Base-by-base conservation (phyloP, 2,797 vertebrate species). In the Dallia pectoralis region DNA sequence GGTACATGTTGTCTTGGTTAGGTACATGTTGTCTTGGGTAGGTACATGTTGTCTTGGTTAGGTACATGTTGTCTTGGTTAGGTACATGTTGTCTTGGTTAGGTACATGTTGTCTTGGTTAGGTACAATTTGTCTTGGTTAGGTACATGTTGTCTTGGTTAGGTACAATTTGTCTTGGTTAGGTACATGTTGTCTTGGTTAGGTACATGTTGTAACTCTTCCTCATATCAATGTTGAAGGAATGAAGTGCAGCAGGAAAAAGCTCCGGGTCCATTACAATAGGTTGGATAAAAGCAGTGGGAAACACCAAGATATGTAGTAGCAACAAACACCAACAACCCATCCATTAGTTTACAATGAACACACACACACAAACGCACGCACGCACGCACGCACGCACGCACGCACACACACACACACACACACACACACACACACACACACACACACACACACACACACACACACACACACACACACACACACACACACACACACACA, bases 221-320 rank as follows among this genome's bases (percentile, higher is more conserved):
- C n/a, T n/a, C n/a, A n/a, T n/a, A n/a, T n/a, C n/a, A n/a, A 36
- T 36, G 8, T 3, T 44, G 40, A 44, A 3, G 40, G 82, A 82
- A 87, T 81, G 69, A 85, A 82, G 78, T 75, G 44, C 80, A 82
- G n/a, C 77, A 85, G 79, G 71, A 88, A 86, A 44, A 70, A 74
- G 77, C 76, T 74, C 71, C n/a, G 49, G 49, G 74, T 40, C 76
- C 78, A 76, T 84, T 82, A 79, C 69, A 76, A 80, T 32, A 51
- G 72, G 74, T 75, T 83, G 73, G 87, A 78, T 83, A 71, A 83
- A 83, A 88, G 77, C 82, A 83, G 82, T 61, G 66, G 84, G 82
- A 72, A 73, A 77, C 66, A 73, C 68, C 22, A 18, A n/a, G 53
- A 81, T 77, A 70, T 87, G 73, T 78, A 67, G 64, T 71, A 82